Conservation (phyloP, 2,113 vertebrate species). For the Petromus typicus region DNA sequence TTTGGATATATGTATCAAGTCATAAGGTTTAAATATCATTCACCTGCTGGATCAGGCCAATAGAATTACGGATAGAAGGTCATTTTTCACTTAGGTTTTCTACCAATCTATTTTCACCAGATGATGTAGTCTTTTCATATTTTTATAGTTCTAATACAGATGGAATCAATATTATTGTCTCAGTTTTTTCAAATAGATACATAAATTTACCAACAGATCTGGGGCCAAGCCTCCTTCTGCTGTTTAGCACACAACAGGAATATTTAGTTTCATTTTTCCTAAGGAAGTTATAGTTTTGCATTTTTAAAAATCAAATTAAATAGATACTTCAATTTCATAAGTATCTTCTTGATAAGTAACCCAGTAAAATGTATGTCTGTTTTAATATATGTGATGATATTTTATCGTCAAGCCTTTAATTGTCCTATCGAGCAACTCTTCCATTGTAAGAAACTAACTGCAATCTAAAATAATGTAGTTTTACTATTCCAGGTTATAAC, state of each 20-base stretch:
- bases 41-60: neutral
- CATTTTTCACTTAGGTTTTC: neutral
- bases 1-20: neutral
- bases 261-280: neutral
- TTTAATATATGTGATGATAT: neutral
- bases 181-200: constrained; percentile 43
- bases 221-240: neutral
- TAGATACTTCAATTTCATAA: neutral
- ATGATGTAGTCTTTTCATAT: neutral
- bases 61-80: neutral
- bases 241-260: neutral
- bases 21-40: constrained; percentile 11
- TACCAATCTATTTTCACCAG: constrained; percentile 25
- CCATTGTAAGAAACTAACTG: neutral
- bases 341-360: neutral
- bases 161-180: constrained; percentile 46
- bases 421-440: neutral
- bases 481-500: neutral
- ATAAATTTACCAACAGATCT: constrained; percentile 44
- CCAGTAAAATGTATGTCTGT: neutral
- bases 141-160: neutral
- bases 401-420: constrained; percentile 50
- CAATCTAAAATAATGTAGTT: neutral
- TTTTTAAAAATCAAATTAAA: neutral
- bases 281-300: neutral